phyloP scores from a whole-genome alignment of 1,140 invertebrate species.

The Pseudomyrmex pallidus region DNA sequence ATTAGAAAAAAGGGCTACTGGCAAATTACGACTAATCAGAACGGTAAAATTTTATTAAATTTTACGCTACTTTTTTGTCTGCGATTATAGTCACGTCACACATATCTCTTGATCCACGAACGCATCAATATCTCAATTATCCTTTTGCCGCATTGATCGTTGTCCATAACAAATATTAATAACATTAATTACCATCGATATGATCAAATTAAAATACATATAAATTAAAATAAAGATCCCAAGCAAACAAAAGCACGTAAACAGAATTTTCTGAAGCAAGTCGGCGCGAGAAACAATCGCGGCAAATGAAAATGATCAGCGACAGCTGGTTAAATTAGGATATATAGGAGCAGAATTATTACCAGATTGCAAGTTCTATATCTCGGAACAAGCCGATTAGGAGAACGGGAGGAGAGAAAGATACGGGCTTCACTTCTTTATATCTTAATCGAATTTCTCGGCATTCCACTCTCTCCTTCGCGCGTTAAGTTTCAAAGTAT shows the following conservation, averaged over 20 bases:
- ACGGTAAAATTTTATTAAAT: slow-evolving; percentile 64
- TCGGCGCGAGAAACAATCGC: not conserved
- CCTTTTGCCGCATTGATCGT: not conserved
- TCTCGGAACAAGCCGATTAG: not conserved
- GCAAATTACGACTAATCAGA: slow-evolving; percentile 65
- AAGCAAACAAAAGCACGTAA: not conserved
- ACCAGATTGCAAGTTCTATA: too few relatives aligned
- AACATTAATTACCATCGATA: slow-evolving; percentile 15
- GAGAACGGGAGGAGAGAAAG: not conserved
- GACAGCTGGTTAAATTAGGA: slow-evolving; percentile 1
- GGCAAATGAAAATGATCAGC: slow-evolving; percentile 1
- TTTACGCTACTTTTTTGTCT: not conserved
- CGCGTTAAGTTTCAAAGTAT: slow-evolving; percentile 14
- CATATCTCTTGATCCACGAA: too few relatives aligned
- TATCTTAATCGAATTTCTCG: slow-evolving; percentile 50
- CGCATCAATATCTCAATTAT: not conserved
- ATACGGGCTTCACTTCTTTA: not conserved
- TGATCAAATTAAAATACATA: slow-evolving; percentile 35
- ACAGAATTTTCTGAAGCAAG: slow-evolving; percentile 2
- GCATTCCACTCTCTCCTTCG: slow-evolving; percentile 9
- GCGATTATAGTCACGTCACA: not conserved
- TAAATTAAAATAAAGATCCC: too few relatives aligned
- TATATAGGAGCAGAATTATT: not conserved
- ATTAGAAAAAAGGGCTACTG: slow-evolving; percentile 71
- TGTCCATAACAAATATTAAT: not conserved